Evolutionary conservation across 2,888 invertebrate genomes (phyloP), one percentile per base, ranked within the genome.

Genomic region (Leucozona laternaria): DNA sequence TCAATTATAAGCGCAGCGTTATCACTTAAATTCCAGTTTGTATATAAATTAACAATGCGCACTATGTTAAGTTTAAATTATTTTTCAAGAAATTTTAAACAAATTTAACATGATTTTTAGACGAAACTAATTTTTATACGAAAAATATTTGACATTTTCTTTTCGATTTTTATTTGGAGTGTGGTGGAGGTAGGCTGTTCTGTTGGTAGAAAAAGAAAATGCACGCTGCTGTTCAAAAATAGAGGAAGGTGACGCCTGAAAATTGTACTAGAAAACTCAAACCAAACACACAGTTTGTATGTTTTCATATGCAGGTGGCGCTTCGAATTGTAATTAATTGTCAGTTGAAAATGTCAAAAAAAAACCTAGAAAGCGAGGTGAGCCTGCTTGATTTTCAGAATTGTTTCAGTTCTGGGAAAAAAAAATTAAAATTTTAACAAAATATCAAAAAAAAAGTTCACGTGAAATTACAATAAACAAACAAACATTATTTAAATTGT

Each of bases 141-240:
- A 60, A 83, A 83, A 84, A 79, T 75, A 75, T 84, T 84, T 84
- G 83, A 84, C 83, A 84, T 79, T 84, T 71, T 62, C 55, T 68
- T 62, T 83, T 73, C 20, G 48, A 22, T 79, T 68, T 50, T 31
- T 73, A 48, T 79, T 79, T 83, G 22, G 8, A 22, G 37, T 48
- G 79, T 40, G 53, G 43, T 70, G 55, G 68, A 50, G 60, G 60
- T 60, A 60, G 60, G 34, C 53, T 53, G 15, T 48, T 48, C 13
- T 5, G n/a, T n/a, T 43, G 25, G 20, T 34, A 11, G 13, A 68
- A 4, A 20, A 25, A 37, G 53, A 68, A 68, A 75, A 76, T 84
- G 71, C 79, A 84, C 84, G 84, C 84, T 79, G 70, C n/a, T 48
- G 60, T 22, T 68, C 45, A 62, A 60, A n/a, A 22, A 50, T 40